Base-by-base conservation (phyloP, 1,140 invertebrate species). In the Panulirus ornatus region DNA sequence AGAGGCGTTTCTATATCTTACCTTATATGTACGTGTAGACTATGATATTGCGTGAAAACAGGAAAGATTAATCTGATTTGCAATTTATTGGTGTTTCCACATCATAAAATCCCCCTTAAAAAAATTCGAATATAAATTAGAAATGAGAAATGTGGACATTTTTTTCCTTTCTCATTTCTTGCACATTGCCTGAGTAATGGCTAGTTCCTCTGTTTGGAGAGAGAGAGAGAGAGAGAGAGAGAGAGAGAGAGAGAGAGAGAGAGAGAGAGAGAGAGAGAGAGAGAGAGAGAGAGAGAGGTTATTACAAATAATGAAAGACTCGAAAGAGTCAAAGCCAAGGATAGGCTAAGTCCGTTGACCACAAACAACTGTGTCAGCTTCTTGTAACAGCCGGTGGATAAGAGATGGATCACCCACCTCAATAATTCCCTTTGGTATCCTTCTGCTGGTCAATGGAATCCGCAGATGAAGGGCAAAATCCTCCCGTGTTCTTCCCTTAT, bases 21-120 rank as follows among this genome's bases (percentile, higher is more conserved):
- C 58, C 27, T 66, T 27, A 30, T 66, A 30, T 27, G 0, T 27
- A 66, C 58, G 22, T 30, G 14, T 22, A 27, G 30, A 66, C 6
- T 22, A 27, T 66, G 22, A 66, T 66, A 66, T 66, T 66, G 5
- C n/a, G 22, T 66, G n/a, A 66, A 66, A 66, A 66, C 58, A 66
- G 58, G 3, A 27, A 47, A 22, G 58, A 66, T 66, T 66, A 66
- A 66, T 30, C 58, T 66, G 30, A 66, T 66, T 66, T 14, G 30
- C 0, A 30, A 66, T 66, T 66, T 66, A 66, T 66, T 66, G 58
- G 51, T 30, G 3, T 30, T 66, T 66, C 58, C 58, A 66, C 58
- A 11, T 66, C 58, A 66, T 66, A 66, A 66, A 66, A 30, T n/a
- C 58, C n/a, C 30, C n/a, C n/a, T 27, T 66, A 66, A 66, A 66